Percentiles rank a stretch among this genome's conserved stretches.
These are phyloP conservation scores for Nymphicus hollandicus DNA, from an alignment of 2,113 vertebrate genomes.

Conservation along the genomic window DNA sequence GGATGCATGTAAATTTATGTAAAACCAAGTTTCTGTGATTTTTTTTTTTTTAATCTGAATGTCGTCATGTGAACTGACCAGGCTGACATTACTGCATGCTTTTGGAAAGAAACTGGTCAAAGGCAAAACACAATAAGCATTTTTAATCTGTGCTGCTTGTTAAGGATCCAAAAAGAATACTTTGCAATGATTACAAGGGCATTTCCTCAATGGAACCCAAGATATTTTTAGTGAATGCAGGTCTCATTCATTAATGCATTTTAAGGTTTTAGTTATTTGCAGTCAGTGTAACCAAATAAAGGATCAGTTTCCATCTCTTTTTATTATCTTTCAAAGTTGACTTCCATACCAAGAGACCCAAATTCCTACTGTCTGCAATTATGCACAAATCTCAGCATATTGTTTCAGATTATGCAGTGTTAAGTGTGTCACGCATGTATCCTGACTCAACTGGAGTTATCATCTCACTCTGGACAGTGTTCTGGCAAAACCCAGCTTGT, in stretches of 20 bases:
- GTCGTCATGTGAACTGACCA: neutral
- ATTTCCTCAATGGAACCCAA: neutral
- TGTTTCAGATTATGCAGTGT: neutral
- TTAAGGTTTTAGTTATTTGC: neutral
- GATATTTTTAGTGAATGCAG: neutral
- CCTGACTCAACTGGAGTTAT: neutral
- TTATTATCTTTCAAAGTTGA: neutral
- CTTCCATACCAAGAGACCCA: neutral
- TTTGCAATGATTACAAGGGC: neutral
- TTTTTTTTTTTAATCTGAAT: neutral
- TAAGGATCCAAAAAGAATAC: neutral
- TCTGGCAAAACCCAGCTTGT: neutral
- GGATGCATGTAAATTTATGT: accelerated
- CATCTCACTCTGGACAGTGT: neutral
- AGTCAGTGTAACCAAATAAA: neutral
- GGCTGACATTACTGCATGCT: neutral
- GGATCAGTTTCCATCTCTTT: neutral
- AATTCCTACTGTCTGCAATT: neutral
- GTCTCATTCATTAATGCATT: neutral
- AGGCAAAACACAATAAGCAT: neutral
- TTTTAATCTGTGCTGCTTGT: neutral
- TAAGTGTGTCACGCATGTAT: neutral
- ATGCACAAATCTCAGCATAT: neutral
- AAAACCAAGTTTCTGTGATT: neutral
- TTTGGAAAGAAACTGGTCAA: neutral